These are phyloP conservation scores for Capitulum mitella DNA, from an alignment of 2,888 invertebrate species.

Conservation along the genomic window DNA sequence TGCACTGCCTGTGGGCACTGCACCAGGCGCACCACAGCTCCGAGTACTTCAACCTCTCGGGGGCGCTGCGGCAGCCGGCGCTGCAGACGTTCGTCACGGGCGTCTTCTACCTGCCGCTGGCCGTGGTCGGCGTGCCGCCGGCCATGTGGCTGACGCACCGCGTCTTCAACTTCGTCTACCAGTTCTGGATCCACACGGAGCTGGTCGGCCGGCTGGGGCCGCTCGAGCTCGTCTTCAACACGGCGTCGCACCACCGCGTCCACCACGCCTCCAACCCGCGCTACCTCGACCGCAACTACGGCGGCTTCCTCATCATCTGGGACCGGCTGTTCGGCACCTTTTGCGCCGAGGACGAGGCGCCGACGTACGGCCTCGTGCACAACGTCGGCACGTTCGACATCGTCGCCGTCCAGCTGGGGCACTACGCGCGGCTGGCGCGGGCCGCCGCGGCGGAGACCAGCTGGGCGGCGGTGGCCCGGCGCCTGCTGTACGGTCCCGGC, in stretches of 20 bases:
- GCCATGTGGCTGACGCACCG: conserved; percentile 72
- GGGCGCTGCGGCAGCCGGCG: conserved; percentile 71
- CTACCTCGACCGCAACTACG: conserved; percentile 88
- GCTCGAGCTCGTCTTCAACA: conserved; percentile 75
- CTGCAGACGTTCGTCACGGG: conserved; percentile 49
- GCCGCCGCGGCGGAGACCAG: conserved; percentile 30
- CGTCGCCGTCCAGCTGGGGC: conserved; percentile 29
- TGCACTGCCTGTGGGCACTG: conserved; percentile 78
- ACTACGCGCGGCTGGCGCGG: conserved; percentile 27
- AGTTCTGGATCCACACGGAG: conserved; percentile 90
- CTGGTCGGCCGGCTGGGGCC: conserved; percentile 71
- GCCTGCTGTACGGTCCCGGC: conserved; percentile 34
- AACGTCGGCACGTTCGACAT: conserved; percentile 32
- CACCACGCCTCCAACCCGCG: conserved; percentile 81
- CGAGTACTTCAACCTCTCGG: conserved; percentile 78
- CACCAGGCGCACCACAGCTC: conserved; percentile 88
- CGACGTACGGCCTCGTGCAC: conserved; percentile 32
- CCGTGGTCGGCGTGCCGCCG: conserved; percentile 64
- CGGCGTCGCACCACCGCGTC: conserved; percentile 81
- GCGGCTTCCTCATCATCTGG: conserved; percentile 85
- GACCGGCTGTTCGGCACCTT: conserved; percentile 48
- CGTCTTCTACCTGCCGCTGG: conserved; percentile 46
- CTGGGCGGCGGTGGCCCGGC: conserved; percentile 30
- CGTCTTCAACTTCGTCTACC: conserved; percentile 81
- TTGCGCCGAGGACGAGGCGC: conserved; percentile 32